These are phyloP conservation scores for Notoglanidium macrostoma DNA, from an alignment of 2,797 vertebrate species.

Conservation along the genomic window DNA sequence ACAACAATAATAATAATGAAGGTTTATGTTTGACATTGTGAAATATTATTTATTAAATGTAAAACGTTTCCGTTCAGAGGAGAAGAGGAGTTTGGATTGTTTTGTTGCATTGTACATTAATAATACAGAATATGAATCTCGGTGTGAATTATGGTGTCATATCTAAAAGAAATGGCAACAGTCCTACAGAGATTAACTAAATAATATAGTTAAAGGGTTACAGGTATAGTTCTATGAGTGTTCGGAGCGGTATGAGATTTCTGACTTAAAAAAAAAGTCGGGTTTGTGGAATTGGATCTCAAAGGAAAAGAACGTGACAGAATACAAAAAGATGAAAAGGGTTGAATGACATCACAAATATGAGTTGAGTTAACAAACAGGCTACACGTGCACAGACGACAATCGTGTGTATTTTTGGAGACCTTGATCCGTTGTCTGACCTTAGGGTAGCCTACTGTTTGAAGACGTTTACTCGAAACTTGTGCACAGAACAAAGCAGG, in stretches of 20 bases:
- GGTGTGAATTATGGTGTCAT: neutral
- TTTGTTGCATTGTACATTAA: neutral
- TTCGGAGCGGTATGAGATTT: neutral
- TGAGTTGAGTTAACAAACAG: neutral
- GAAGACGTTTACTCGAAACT: neutral
- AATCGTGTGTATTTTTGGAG: neutral
- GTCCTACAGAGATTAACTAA: neutral
- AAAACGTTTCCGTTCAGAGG: neutral
- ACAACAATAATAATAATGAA: neutral
- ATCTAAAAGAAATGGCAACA: neutral
- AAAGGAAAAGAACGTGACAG: neutral
- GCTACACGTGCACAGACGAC: neutral
- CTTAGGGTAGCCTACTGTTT: neutral
- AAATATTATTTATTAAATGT: neutral
- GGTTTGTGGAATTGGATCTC: no score
- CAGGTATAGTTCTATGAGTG: neutral
- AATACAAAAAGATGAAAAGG: neutral
- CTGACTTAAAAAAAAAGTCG: neutral
- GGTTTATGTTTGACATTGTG: neutral
- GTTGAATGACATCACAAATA: neutral
- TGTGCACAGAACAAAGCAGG: neutral
- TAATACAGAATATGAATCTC: neutral
- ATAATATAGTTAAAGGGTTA: neutral
- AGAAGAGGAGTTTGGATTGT: neutral
- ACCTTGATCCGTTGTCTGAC: neutral